Evolutionary conservation across 1,140 invertebrate genomes (phyloP), one percentile per base, ranked within the genome.

Genomic region (Helicorthomorpha holstii): DNA sequence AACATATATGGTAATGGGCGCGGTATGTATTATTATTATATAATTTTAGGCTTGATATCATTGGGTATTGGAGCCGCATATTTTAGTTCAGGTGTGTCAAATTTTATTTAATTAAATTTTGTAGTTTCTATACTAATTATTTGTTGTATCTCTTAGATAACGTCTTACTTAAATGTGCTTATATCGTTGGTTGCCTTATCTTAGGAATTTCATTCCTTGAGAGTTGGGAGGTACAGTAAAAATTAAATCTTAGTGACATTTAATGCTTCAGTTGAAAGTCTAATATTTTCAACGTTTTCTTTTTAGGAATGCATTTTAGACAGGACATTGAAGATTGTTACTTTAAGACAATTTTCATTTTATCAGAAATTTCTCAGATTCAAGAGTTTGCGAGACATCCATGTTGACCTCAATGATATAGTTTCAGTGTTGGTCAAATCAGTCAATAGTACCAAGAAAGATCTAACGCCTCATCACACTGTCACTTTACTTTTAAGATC

Each of bases 291-390:
- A 22, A 10, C 10, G 4, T 44, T 7, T 48, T 49, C n/a, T 21
- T 7, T 49, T 34, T 49, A 51, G 50, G 50, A 51, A 4, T 51
- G 34, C n/a, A 26, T 42, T 25, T 16, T 44, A 10, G 50, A 51
- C 24, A 43, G 19, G 21, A 4, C 16, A 2, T 3, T 14, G 2
- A 26, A 51, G 7, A 19, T 22, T 2, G 21, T 51, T 14, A 26
- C 26, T 42, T 26, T 51, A 27, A 23, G 2, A 19, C 16, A 38
- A 44, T n/a, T 3, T 4, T 34, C 14, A 3, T n/a, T 21, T 43
- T 51, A 23, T 25, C 50, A 51, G 26, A 51, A 51, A 25, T 24
- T 43, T 16, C 21, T 51, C 2, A 19, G 24, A 4, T 19, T 10
- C 2, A 10, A 23, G 3, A 26, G 22, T 23, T 7, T 22, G 34